Percentiles rank a stretch among this genome's conserved stretches.
Conservation (phyloP, 2,797 vertebrate genomes). For the Bovichtus variegatus region DNA sequence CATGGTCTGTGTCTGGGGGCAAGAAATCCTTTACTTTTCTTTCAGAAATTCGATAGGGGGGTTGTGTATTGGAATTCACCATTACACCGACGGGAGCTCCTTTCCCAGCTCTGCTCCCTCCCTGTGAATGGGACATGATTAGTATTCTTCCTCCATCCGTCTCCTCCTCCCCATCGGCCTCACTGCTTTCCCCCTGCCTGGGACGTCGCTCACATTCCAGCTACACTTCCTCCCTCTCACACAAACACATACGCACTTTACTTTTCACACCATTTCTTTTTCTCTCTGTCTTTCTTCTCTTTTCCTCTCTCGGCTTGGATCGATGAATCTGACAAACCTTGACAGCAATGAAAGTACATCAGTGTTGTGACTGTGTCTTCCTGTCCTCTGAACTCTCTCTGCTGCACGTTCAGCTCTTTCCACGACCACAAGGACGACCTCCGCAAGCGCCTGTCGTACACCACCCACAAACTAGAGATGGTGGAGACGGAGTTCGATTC, state of each 20-base stretch:
- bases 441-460: slow-evolving; percentile 94
- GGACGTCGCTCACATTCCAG: slow-evolving; percentile 49
- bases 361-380: slow-evolving; percentile 15
- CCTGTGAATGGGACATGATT: slow-evolving; percentile 70
- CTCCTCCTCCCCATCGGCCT: slow-evolving; percentile 50
- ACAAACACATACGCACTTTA: slow-evolving; percentile 38
- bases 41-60: slow-evolving; percentile 53
- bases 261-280: slow-evolving; percentile 22
- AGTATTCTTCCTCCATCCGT: slow-evolving; percentile 73
- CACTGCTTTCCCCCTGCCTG: slow-evolving; percentile 34
- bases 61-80: slow-evolving; percentile 55
- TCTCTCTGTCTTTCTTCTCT: slow-evolving; percentile 4
- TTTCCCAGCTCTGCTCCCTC: slow-evolving; percentile 54
- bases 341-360: slow-evolving; percentile 12
- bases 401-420: slow-evolving; percentile 86
- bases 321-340: slow-evolving; percentile 31
- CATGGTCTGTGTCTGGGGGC: slow-evolving; percentile 46
- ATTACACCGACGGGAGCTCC: slow-evolving; percentile 55
- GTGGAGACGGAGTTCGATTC: slow-evolving; percentile 96
- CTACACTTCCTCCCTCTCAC: slow-evolving; percentile 51
- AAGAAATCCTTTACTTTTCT: slow-evolving; percentile 48
- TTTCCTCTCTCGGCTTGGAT: background rate
- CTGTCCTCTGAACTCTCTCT: slow-evolving; percentile 30
- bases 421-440: slow-evolving; percentile 98
- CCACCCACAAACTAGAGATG: slow-evolving; percentile 95